Base-by-base conservation (phyloP, 2,797 vertebrate genomes). In the Hyperoplus lanceolatus region DNA sequence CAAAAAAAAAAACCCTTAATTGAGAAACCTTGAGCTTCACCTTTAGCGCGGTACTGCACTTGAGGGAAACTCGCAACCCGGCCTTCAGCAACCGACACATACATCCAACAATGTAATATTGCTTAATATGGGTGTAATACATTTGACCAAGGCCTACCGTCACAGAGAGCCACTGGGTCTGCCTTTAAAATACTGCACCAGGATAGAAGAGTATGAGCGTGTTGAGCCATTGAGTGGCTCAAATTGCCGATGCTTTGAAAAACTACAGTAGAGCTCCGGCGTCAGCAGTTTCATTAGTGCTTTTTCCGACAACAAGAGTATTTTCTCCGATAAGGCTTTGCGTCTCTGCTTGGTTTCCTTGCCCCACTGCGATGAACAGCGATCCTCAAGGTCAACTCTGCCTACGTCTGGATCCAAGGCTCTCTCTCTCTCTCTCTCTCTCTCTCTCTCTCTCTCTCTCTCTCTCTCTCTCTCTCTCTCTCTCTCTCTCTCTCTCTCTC, bases 261-360 rank as follows among this genome's bases (percentile, higher is more conserved):
- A 90, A 86, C 39, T 89, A 75, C 74, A 77, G 89, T 6, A 5
- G 50, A 88, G 75, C 81, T 84, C 77, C 50, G 0, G 82, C 63
- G 85, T 95, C 94, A 95, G 93, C 94, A 93, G 62, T 93, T 94
- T 95, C 70, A 80, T 83, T 69, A 53, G 63, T 70, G 88, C 87
- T 92, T 77, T 93, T 93, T 92, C 83, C 70, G 84, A 90, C 90
- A 92, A 93, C 86, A 85, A 66, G 75, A 90, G 80, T 73, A 88
- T 93, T 93, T 93, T 90, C 87, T 86, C 85, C 57, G 73, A 89
- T 87, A 83, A 90, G 84, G 74, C 82, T 88, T 78, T 87, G 85
- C 88, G 85, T 89, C 78, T 89, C 83, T 70, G 77, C 84, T 89
- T 89, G 84, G 76, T 81, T 84, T 49, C 75, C 57, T 85, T 80